phyloP scores from a whole-genome alignment of 2,797 vertebrate genomes.

The Lateolabrax maculatus region DNA sequence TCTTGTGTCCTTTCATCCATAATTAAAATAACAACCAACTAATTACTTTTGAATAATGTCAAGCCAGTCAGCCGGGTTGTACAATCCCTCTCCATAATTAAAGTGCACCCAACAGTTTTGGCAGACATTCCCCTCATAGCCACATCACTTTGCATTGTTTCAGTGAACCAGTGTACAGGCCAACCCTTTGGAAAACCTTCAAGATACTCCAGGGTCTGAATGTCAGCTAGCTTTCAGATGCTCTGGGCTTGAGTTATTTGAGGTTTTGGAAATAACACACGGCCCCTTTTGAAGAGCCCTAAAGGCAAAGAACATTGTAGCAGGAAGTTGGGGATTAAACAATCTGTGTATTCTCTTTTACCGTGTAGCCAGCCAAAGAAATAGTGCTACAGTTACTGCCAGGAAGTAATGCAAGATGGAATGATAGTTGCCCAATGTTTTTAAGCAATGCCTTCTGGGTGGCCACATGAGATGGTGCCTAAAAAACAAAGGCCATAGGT shows the following conservation, averaged over 20 bases:
- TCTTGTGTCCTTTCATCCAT: conserved; percentile 77
- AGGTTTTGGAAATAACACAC: conserved; percentile 45
- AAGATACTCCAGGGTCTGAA: conserved; percentile 45
- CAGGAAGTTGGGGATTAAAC: conserved; percentile 31
- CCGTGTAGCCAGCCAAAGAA: neutral
- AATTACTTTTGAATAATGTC: conserved; percentile 83
- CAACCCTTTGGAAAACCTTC: conserved; percentile 48
- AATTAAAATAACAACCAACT: conserved; percentile 81
- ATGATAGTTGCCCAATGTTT: conserved; percentile 6
- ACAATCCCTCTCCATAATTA: conserved; percentile 79
- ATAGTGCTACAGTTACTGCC: neutral
- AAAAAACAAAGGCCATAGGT: neutral
- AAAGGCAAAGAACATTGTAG: conserved; percentile 16
- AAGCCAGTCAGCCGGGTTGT: conserved; percentile 74
- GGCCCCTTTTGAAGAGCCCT: conserved; percentile 27
- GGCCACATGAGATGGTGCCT: conserved; percentile 17
- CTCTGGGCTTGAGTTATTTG: conserved; percentile 51
- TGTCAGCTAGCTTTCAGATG: conserved; percentile 61
- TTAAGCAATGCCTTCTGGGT: conserved; percentile 16
- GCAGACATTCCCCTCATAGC: conserved; percentile 67
- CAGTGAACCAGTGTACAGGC: conserved; percentile 38
- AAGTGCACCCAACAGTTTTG: conserved; percentile 74
- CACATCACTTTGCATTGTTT: conserved; percentile 66
- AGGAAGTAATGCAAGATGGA: conserved; percentile 19
- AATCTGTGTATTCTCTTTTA: conserved; percentile 24